Conservation (phyloP, 53 echinoderm and acorn worm species). For the Luidia sarsii region DNA sequence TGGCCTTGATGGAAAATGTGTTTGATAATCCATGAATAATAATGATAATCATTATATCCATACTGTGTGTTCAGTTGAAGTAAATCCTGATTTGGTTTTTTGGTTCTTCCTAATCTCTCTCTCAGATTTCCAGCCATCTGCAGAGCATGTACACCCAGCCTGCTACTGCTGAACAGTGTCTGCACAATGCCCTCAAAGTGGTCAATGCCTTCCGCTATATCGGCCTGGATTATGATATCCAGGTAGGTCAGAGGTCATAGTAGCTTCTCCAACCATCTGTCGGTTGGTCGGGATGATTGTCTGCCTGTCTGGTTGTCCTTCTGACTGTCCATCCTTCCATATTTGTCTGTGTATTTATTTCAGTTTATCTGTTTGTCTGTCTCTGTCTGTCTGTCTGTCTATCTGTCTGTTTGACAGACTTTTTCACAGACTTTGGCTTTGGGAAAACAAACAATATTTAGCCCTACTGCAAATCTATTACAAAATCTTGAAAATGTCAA, state of each 20-base stretch:
- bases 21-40: not conserved
- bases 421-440: too few relatives aligned
- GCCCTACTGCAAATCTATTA: too few relatives aligned
- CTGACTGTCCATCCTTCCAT: too few relatives aligned
- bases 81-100: not conserved
- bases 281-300: not conserved
- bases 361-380: too few relatives aligned
- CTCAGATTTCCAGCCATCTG: constrained; percentile 76
- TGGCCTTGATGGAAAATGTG: too few relatives aligned
- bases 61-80: not conserved
- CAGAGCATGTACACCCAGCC: constrained; percentile 95
- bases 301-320: too few relatives aligned
- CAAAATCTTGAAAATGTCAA: too few relatives aligned
- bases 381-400: too few relatives aligned
- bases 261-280: not conserved
- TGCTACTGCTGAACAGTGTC: constrained; percentile 94
- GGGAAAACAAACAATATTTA: too few relatives aligned
- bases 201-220: constrained; percentile 91
- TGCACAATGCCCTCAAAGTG: constrained; percentile 94
- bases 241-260: constrained; percentile 55
- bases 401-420: too few relatives aligned
- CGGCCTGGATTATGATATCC: constrained; percentile 93
- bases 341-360: too few relatives aligned
- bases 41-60: not conserved
- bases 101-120: not conserved